Base-by-base conservation (phyloP, 2,113 vertebrate genomes). In the Cisticola juncidis region DNA sequence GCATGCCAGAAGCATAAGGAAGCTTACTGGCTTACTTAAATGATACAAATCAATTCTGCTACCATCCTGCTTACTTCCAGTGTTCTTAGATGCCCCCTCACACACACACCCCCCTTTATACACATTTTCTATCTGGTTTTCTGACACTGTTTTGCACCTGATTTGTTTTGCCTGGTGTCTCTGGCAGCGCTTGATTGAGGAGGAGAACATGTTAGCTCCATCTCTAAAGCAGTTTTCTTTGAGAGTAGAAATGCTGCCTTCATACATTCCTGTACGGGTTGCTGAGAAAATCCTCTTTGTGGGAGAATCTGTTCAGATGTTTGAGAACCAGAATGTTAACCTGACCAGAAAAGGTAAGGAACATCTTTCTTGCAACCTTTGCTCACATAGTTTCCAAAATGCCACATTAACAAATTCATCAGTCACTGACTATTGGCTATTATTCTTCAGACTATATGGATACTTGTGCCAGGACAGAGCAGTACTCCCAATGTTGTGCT, bases 231-330 rank as follows among this genome's bases (percentile, higher is more conserved):
- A 99, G 98, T 99, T 99, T 97, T 99, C 99, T 9, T 96, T 99
- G 77, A 98, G 99, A 35, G 97, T 98, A 5, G 99, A 99, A 97
- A 99, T 99, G 98, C 97, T 99, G 85, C 99, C 99, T 3, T 99
- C 99, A 1, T 99, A 99, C 97, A 99, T 99, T 77, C 99, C 99
- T 80, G 97, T 99, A 93, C 97, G 99, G 8, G 99, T 99, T 80
- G 99, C 99, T 24, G 99, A 99, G 98, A 99, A 99, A 96, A 99
- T 99, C 96, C 98, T 99, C 40, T 99, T 99, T 94, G 99, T 99
- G 28, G 99, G 99, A 89, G 99, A 99, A 94, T 99, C 99, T 3
- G 99, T 99, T 53, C 99, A 99, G 98, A 99, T 99, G 99, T 99
- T 99, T 93, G 99, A 99, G 94, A 99, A 99, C 97, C 99, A 99